Evolutionary conservation across 2,888 invertebrate genomes (phyloP).

Genomic region (Hypercompe scribonia): DNA sequence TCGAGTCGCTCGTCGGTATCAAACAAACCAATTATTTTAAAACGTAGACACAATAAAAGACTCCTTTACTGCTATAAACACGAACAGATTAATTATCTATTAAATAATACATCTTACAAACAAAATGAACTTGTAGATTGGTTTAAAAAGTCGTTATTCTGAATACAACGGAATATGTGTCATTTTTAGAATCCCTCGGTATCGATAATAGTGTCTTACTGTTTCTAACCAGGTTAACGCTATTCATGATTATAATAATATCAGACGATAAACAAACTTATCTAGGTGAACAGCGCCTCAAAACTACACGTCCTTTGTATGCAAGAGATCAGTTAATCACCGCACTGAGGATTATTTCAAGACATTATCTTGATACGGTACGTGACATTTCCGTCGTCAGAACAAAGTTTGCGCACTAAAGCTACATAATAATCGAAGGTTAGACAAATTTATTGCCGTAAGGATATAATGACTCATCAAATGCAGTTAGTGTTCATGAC

Average conservation of each 20-base stretch:
- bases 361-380: conserved; percentile 55
- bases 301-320: conserved; percentile 6
- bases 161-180: too few species aligned
- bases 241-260: background rate
- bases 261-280: conserved; percentile 1
- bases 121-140: too few species aligned
- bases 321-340: conserved; percentile 36
- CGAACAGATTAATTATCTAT: too few species aligned
- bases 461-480: conserved; percentile 49
- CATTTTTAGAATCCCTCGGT: too few species aligned
- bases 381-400: conserved; percentile 58
- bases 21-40: too few species aligned
- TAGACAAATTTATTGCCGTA: conserved; percentile 42
- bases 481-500: conserved; percentile 37
- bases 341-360: conserved; percentile 49
- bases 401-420: conserved; percentile 53
- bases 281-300: background rate
- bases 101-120: too few species aligned
- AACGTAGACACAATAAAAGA: too few species aligned
- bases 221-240: background rate
- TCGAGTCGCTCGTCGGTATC: too few species aligned
- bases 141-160: too few species aligned
- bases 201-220: background rate
- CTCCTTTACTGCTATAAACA: too few species aligned
- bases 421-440: conserved; percentile 46